Evolutionary conservation across 2,113 vertebrate species (phyloP).

Genomic region (Microcebus lehilahytsara): DNA sequence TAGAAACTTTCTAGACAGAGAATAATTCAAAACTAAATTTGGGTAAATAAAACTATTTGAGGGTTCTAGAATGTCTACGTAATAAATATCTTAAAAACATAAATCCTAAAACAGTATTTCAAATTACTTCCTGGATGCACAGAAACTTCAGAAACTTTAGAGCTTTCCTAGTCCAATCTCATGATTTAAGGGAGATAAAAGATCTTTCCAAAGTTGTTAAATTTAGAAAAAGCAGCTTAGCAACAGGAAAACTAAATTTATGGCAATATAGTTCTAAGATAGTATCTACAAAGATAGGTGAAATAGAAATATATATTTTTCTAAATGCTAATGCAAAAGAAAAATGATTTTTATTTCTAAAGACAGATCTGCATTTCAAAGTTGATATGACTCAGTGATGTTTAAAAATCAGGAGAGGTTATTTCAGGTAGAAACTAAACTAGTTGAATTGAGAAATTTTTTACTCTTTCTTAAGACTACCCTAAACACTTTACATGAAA

Average conservation of each 20-base stretch:
- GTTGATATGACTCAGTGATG: not conserved
- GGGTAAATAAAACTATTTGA: not conserved
- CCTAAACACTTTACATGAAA: not conserved
- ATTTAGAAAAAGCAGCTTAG: conserved; percentile 3
- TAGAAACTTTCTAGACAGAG: not conserved
- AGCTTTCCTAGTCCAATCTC: not conserved
- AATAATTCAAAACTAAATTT: not conserved
- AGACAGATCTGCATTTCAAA: conserved; percentile 26
- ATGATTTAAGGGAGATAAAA: not conserved
- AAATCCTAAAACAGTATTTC: not conserved
- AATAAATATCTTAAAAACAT: not conserved
- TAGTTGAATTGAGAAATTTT: not conserved
- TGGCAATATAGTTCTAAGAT: not conserved
- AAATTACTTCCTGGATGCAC: not conserved
- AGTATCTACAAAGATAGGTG: not conserved
- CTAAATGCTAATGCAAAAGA: not conserved
- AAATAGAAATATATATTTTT: not conserved
- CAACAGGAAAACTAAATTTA: conserved; percentile 15
- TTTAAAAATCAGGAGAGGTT: not conserved
- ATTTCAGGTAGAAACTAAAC: not conserved
- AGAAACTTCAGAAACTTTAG: not conserved
- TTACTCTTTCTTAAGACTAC: not conserved
- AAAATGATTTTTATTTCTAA: conserved; percentile 7
- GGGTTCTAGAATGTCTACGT: not conserved
- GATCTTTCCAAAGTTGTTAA: not conserved